A percentile compares a stretch with the other conserved stretches of the same genome.
Conservation (phyloP, 2,113 vertebrate genomes). For the Chloropsis cyanopogon region DNA sequence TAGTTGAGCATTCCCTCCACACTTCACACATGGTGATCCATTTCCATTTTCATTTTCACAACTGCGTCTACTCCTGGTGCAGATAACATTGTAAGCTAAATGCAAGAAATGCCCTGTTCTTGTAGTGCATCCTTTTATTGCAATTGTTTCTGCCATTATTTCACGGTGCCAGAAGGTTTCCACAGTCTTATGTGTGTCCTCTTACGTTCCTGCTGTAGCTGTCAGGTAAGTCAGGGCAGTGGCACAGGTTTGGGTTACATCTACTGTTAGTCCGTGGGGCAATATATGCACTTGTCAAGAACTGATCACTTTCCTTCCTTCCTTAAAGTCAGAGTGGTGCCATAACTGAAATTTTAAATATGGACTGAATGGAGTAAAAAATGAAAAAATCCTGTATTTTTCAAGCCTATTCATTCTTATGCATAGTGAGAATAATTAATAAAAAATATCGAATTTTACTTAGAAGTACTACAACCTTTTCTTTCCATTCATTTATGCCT, state of each 20-base stretch:
- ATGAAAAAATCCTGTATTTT: not conserved
- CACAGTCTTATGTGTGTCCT: not conserved
- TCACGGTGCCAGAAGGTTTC: not conserved
- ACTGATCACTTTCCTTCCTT: not conserved
- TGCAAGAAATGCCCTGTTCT: not conserved
- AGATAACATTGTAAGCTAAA: not conserved
- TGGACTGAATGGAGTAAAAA: not conserved
- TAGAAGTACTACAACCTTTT: not conserved
- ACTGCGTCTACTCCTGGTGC: not conserved
- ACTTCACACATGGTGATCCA: accelerated
- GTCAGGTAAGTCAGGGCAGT: not conserved
- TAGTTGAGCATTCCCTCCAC: not conserved
- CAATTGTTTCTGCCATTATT: not conserved
- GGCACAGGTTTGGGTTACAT: not conserved
- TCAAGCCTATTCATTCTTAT: not conserved
- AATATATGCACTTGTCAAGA: not conserved
- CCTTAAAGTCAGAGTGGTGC: not conserved
- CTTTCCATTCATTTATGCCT: not conserved
- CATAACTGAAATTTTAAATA: not conserved
- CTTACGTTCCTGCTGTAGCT: not conserved
- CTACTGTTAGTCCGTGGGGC: not conserved
- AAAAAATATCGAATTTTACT: not conserved
- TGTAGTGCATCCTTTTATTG: not conserved
- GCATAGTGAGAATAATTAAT: not conserved
- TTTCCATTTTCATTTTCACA: not conserved